Conservation (phyloP, 2,113 vertebrate genomes). For the Forbesichthys papilliferus region DNA sequence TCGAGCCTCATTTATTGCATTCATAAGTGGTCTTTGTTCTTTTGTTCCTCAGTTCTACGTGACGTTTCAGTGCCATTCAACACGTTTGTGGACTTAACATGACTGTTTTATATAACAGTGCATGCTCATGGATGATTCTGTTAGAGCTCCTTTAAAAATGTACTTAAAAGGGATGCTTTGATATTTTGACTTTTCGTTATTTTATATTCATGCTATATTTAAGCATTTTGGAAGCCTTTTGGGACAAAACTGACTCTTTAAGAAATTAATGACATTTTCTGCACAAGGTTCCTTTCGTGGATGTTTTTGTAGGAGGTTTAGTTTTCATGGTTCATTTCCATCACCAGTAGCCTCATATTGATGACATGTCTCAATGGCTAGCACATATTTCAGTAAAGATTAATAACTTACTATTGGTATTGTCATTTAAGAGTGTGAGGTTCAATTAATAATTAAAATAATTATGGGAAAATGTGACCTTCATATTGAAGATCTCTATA, state of each 20-base stretch:
- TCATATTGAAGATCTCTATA: constrained; percentile 75
- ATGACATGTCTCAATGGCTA: not conserved
- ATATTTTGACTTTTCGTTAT: constrained; percentile 34
- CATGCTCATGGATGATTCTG: constrained; percentile 24
- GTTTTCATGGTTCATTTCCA: not conserved
- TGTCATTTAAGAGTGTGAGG: constrained; percentile 34
- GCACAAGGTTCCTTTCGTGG: too few relatives aligned
- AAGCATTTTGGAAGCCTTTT: not conserved
- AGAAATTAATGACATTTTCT: too few relatives aligned
- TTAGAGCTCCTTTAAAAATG: constrained; percentile 44
- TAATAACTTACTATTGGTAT: constrained; percentile 34
- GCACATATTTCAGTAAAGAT: constrained; percentile 7
- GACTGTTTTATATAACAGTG: constrained; percentile 54
- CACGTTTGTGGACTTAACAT: constrained; percentile 50
- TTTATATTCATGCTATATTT: constrained; percentile 11
- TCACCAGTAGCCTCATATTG: constrained; percentile 1
- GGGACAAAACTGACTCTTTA: not conserved
- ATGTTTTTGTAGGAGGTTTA: not conserved
- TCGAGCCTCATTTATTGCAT: constrained; percentile 26
- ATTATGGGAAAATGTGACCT: constrained; percentile 54
- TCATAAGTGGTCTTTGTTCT: constrained; percentile 39
- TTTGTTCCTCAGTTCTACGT: constrained; percentile 29
- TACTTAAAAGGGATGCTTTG: constrained; percentile 43
- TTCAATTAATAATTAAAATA: constrained; percentile 1
- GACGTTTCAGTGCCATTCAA: constrained; percentile 66